Evolutionary conservation across 2,797 vertebrate species (phyloP).

Genomic region (Huso huso): DNA sequence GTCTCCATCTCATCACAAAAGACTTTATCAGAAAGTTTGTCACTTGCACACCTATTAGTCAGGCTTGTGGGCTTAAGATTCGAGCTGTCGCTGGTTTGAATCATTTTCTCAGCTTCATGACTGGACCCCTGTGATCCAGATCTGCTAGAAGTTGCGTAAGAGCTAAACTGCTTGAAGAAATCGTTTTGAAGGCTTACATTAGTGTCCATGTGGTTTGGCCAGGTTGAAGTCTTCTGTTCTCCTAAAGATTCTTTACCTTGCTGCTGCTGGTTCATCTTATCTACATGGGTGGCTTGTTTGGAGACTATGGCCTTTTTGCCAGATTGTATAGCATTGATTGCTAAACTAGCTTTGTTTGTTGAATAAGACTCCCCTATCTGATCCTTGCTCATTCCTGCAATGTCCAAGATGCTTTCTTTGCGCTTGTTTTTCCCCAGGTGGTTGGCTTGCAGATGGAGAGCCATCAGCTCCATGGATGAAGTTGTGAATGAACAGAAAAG

Average conservation of each 20-base stretch:
- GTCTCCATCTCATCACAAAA: conserved; percentile 78
- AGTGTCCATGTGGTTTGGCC: conserved; percentile 79
- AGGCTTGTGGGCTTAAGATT: conserved; percentile 49
- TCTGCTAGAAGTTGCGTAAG: conserved; percentile 65
- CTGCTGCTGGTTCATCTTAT: conserved; percentile 52
- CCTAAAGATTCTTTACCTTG: conserved; percentile 56
- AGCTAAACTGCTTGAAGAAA: conserved; percentile 88
- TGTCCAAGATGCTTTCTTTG: conserved; percentile 51
- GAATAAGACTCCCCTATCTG: conserved; percentile 56
- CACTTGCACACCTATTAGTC: conserved; percentile 47
- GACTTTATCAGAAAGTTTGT: conserved; percentile 74
- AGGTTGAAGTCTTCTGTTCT: conserved; percentile 69
- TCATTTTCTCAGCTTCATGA: conserved; percentile 60
- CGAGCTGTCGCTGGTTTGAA: conserved; percentile 57
- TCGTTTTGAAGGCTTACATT: conserved; percentile 78
- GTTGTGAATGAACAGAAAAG: conserved; percentile 95
- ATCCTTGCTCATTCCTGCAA: conserved; percentile 64
- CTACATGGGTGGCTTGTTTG: conserved; percentile 49
- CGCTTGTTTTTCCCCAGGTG: conserved; percentile 82
- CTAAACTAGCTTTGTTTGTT: conserved; percentile 45
- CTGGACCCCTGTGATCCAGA: conserved; percentile 57
- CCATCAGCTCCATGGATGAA: conserved; percentile 93
- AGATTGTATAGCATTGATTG: conserved; percentile 44
- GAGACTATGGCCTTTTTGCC: conserved; percentile 56
- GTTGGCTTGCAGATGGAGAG: conserved; percentile 93